phyloP scores from a whole-genome alignment of 1,140 invertebrate species.

The Heliconius eleuchia region DNA sequence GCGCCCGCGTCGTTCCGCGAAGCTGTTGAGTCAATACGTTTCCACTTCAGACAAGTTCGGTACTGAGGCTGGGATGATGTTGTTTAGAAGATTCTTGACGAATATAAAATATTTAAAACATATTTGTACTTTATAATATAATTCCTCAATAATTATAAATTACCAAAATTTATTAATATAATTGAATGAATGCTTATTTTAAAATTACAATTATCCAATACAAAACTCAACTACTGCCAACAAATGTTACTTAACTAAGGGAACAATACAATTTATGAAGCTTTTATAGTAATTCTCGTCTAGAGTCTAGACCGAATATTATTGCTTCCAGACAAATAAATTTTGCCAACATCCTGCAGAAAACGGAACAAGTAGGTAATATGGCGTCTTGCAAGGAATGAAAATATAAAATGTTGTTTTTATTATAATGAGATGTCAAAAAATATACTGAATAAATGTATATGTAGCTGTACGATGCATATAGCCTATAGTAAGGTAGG shows the following conservation, averaged over 20 bases:
- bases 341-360: constrained; percentile 14
- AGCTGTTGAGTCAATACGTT: constrained; percentile 34
- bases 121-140: neutral
- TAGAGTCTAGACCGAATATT: constrained; percentile 25
- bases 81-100: constrained; percentile 9
- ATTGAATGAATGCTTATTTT: no score
- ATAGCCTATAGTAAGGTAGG: no score
- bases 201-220: no score
- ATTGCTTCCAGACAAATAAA: constrained; percentile 22
- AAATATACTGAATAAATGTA: no score
- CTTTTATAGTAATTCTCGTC: constrained; percentile 13
- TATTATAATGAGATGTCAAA: neutral
- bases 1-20: constrained; percentile 27
- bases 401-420: neutral
- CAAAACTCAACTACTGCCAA: neutral
- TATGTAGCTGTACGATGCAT: no score
- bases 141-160: neutral
- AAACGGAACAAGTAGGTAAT: constrained; percentile 6
- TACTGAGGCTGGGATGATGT: constrained; percentile 21
- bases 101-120: neutral
- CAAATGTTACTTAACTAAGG: neutral
- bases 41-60: constrained; percentile 20
- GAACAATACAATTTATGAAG: neutral
- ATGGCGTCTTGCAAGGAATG: neutral
- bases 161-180: no score